These are phyloP conservation scores for Erannis defoliaria DNA, from an alignment of 2,888 invertebrate species.

Conservation along the genomic window DNA sequence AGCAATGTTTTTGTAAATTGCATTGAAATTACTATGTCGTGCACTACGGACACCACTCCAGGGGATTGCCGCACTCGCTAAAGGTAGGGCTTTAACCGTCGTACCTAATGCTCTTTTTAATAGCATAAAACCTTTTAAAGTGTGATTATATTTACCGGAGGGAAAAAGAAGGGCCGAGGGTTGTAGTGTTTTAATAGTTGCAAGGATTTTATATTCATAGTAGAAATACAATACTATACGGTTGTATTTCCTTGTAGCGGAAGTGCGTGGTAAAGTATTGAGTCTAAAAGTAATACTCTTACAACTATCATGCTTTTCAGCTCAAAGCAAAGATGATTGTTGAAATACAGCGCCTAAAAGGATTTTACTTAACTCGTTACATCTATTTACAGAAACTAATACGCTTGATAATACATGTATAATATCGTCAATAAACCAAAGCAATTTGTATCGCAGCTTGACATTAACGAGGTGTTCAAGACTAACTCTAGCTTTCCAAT, in stretches of 20 bases:
- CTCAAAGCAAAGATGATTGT: background rate
- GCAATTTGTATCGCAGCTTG: conserved; percentile 31
- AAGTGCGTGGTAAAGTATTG: background rate
- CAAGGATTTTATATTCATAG: conserved; percentile 5
- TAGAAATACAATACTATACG: too few relatives aligned
- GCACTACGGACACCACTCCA: conserved; percentile 54
- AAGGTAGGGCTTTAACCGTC: conserved; percentile 52
- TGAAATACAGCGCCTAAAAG: background rate
- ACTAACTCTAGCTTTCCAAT: conserved; percentile 37
- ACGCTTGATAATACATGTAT: background rate
- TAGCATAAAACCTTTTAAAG: conserved; percentile 29
- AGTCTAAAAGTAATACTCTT: too few relatives aligned
- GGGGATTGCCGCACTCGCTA: conserved; percentile 59
- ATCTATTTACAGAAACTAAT: background rate
- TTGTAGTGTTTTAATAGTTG: too few relatives aligned
- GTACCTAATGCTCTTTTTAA: conserved; percentile 40
- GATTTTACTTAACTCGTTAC: background rate
- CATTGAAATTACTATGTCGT: conserved; percentile 58
- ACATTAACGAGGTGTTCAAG: conserved; percentile 39
- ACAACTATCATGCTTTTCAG: too few relatives aligned
- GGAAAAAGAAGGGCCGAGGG: background rate
- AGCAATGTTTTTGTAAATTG: conserved; percentile 50
- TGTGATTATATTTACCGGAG: conserved; percentile 21
- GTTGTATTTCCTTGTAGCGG: background rate
- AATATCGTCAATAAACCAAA: conserved; percentile 19